Evolutionary conservation across 1,140 invertebrate genomes (phyloP), one percentile per base, ranked within the genome.

Genomic region (Plodia interpunctella): DNA sequence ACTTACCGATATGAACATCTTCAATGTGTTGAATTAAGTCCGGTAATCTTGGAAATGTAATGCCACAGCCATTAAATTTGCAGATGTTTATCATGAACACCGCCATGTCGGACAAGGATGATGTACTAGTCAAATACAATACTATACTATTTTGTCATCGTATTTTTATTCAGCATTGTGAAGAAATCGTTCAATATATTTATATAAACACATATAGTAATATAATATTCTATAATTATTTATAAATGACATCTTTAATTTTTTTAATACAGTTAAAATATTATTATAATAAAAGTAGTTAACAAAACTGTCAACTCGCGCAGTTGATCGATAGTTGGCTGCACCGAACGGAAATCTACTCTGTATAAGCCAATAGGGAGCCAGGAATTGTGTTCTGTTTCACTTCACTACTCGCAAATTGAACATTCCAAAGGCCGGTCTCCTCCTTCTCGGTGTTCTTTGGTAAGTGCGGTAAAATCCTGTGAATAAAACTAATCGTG

Each of bases 21-120:
- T 96, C 95, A 74, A 96, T 96, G 88, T 96, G 95, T 81, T 94
- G 93, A 81, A 96, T 96, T 80, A 96, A 90, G 85, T 95, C 94
- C 68, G 91, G 90, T 83, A 96, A 91, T 90, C 91, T 94, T 79
- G 94, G 92, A 93, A 95, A 96, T 70, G 92, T 95, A 72, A 95
- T 92, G 74, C 94, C 94, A 92, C 95, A 96, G 87, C 93, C 93
- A 91, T 94, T 94, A 90, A 95, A 96, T 93, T 95, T 96, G 92
- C 95, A 96, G 88, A 94, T 93, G 91, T 96, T 96, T 83, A 95
- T 91, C 91, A 96, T 92, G 92, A 96, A 96, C 90, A 96, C 94
- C 87, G 95, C 95, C 95, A 96, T 96, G 88, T 90, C 91, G 78
- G 69, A 75, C 73, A 74, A 76, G 72, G 76, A 71, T 78, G 74